phyloP scores from a whole-genome alignment of 2,113 vertebrate genomes.

The Manacus vitellinus region DNA sequence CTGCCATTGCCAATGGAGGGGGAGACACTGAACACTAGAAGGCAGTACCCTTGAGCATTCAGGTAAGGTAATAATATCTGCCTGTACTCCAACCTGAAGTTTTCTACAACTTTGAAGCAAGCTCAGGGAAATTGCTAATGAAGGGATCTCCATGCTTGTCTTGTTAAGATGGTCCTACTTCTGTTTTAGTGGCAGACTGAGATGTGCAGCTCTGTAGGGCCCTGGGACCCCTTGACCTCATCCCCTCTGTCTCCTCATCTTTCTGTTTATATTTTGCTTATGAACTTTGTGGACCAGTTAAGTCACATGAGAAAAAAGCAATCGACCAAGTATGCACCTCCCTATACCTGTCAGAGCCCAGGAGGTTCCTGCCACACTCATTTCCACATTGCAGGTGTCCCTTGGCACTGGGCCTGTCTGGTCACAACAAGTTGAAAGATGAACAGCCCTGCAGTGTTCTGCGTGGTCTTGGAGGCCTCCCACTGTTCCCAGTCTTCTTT shows the following conservation, averaged over 20 bases:
- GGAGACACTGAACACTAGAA: not conserved
- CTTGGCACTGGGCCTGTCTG: not conserved
- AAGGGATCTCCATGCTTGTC: not conserved
- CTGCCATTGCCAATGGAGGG: not conserved
- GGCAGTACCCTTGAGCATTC: not conserved
- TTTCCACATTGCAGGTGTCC: not conserved
- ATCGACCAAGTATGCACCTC: not conserved
- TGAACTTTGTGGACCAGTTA: not conserved
- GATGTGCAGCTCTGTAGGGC: not conserved
- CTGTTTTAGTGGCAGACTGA: not conserved
- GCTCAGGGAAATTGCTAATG: not conserved
- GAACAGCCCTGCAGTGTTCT: not conserved
- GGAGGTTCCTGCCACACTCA: not conserved
- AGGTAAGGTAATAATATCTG: not conserved
- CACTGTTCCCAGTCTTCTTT: not conserved
- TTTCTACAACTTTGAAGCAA: not conserved
- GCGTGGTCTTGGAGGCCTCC: not conserved
- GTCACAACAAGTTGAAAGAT: not conserved
- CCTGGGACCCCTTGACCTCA: not conserved
- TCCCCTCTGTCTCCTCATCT: not conserved
- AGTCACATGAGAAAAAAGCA: not conserved
- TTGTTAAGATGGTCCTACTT: not conserved
- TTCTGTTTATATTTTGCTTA: not conserved
- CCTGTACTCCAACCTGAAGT: not conserved
- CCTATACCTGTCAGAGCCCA: not conserved